A percentile compares a stretch with the other conserved stretches of the same genome.
Conservation (phyloP, 2,113 vertebrate genomes). For the Gambusia affinis region DNA sequence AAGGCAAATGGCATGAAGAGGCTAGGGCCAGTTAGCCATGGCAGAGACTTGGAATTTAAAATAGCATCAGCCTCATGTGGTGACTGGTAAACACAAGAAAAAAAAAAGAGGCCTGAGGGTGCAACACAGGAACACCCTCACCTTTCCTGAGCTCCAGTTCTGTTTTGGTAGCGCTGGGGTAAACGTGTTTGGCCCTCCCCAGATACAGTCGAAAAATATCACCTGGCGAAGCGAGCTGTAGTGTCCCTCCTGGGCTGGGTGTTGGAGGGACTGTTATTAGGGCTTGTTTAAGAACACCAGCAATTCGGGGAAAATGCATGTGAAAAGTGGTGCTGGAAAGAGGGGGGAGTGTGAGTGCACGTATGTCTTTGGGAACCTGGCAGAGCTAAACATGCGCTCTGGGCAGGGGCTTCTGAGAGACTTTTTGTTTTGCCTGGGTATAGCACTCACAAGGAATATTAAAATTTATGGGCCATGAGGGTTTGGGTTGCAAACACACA, state of each 20-base stretch:
- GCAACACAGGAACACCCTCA: slow-evolving; percentile 48
- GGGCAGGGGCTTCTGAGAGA: slow-evolving; percentile 61
- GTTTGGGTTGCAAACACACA: slow-evolving; percentile 50
- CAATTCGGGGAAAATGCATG: slow-evolving; percentile 75
- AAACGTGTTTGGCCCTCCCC: slow-evolving; percentile 7
- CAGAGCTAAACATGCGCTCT: slow-evolving; percentile 63
- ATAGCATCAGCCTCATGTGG: slow-evolving; percentile 74
- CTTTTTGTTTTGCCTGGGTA: slow-evolving; percentile 71
- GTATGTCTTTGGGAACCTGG: slow-evolving; percentile 42
- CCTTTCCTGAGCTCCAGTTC: slow-evolving; percentile 6
- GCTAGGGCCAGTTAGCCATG: slow-evolving; percentile 70
- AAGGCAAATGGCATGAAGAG: slow-evolving; percentile 74
- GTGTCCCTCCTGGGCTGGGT: slow-evolving; percentile 18
- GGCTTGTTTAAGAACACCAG: slow-evolving; percentile 69
- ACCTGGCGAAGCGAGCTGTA: slow-evolving; percentile 35
- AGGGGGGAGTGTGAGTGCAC: slow-evolving; percentile 28
- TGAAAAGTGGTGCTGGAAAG: slow-evolving; percentile 39
- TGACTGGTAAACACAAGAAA: slow-evolving; percentile 72
- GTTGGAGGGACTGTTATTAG: slow-evolving; percentile 55
- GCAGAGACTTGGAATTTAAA: slow-evolving; percentile 75
- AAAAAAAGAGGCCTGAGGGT: slow-evolving; percentile 59
- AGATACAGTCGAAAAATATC: slow-evolving; percentile 62
- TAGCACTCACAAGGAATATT: slow-evolving; percentile 71
- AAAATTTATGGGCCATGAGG: slow-evolving; percentile 70
- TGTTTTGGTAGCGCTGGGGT: slow-evolving; percentile 33